A percentile compares a stretch with the other conserved stretches of the same genome.
Evolutionary conservation across 2,113 vertebrate genomes (phyloP).

Genomic region (Pterophyllum scalare): DNA sequence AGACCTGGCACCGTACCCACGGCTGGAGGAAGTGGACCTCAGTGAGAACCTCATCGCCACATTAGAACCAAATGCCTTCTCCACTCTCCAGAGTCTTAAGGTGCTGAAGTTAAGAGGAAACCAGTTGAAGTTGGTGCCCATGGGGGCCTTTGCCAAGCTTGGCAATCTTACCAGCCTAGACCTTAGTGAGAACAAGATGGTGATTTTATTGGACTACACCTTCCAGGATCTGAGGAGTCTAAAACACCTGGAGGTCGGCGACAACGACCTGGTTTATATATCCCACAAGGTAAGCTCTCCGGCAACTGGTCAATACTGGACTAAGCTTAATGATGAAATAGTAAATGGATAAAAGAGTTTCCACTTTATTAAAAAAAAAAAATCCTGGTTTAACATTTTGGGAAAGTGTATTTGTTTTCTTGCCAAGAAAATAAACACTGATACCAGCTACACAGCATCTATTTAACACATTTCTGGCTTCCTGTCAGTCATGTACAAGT

Average conservation of each 20-base stretch:
- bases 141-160: constrained; percentile 91
- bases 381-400: neutral
- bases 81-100: constrained; percentile 87
- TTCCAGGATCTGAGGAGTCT: constrained; percentile 93
- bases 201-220: constrained; percentile 94
- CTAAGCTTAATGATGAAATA: neutral
- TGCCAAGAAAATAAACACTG: neutral
- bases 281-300: constrained; percentile 82
- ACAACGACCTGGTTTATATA: constrained; percentile 98
- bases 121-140: constrained; percentile 93
- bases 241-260: constrained; percentile 90
- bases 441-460: neutral
- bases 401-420: neutral
- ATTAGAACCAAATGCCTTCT: constrained; percentile 94
- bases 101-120: constrained; percentile 89
- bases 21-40: constrained; percentile 94
- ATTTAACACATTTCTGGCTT: neutral
- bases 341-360: neutral
- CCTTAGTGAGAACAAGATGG: constrained; percentile 96
- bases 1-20: constrained; percentile 88
- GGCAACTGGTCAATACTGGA: neutral
- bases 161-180: constrained; percentile 93
- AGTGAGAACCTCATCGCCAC: constrained; percentile 94
- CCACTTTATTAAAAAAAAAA: neutral
- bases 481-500: neutral